Base-by-base conservation (phyloP, 2,113 vertebrate species). In the Chaetura pelagica region DNA sequence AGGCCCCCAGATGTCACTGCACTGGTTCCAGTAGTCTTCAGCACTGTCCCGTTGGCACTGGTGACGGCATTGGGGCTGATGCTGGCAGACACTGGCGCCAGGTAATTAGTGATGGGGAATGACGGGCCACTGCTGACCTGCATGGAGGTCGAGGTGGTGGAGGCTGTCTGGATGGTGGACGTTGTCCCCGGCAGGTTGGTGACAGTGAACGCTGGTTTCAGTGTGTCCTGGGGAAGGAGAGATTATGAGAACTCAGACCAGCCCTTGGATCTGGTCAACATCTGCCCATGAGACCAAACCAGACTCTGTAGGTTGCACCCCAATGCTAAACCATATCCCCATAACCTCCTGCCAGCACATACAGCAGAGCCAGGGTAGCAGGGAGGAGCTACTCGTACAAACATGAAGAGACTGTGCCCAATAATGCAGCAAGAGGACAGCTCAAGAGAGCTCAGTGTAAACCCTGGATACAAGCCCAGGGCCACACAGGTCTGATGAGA, bases 81-180 rank as follows among this genome's bases (percentile, higher is more conserved):
- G 79, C 98, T 98, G 97, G 98, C 98, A 79, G 99, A 99, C 90
- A 98, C 98, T 12, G 99, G 99, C 9, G 99, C 99, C 98, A 99
- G 98, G 98, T 99, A 99, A 98, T 99, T 99, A 95, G 99, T 99
- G 98, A 99, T 99, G 96, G 99, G 99, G 94, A 99, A 99, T 27
- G 99, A 99, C 22, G 98, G 97, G 54, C 99, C 99, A 4, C 99
- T 99, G 99, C 98, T 99, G 97, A 99, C 99, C 98, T 99, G 99
- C 99, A 99, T 99, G 97, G 99, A 99, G 96, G 99, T 99, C 82
- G 99, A 99, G 88, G 99, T 99, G 98, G 99, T 99, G 71, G 99
- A 98, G 15, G 98, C 99, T 72, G 99, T 98, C 96, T 98, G 98
- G 97, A 99, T 98, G 82, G 98, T 98, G 44, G 98, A 98, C 59